These are phyloP conservation scores for Recurvirostra avosetta DNA, from an alignment of 2,113 vertebrate genomes.

Conservation along the genomic window DNA sequence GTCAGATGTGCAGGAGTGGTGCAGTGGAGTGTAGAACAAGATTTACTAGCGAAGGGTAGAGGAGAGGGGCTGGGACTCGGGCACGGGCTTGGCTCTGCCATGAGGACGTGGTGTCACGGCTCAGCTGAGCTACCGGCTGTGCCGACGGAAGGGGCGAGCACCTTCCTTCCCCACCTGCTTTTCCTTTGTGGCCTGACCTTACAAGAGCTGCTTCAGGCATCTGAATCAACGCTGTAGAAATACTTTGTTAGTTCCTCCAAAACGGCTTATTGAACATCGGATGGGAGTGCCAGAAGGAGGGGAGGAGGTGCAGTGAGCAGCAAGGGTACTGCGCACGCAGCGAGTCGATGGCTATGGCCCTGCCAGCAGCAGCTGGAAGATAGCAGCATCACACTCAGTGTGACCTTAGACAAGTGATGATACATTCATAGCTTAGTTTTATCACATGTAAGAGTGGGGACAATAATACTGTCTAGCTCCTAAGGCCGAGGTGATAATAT, in stretches of 20 bases:
- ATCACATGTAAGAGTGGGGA: rapidly evolving
- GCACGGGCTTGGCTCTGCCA: background rate
- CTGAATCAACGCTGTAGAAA: background rate
- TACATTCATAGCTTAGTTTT: background rate
- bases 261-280: background rate
- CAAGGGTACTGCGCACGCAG: rapidly evolving
- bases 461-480: background rate
- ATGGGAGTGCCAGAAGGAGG: background rate
- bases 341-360: rapidly evolving
- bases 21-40: background rate
- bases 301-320: background rate
- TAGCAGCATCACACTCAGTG: rapidly evolving
- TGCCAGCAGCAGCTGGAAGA: background rate
- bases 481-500: background rate
- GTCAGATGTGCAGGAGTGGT: background rate
- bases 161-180: background rate
- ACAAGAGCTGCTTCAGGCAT: background rate
- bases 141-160: background rate
- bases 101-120: background rate
- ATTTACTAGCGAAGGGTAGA: background rate
- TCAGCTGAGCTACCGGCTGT: background rate
- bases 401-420: background rate
- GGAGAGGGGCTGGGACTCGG: background rate
- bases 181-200: background rate
- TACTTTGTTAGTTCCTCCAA: rapidly evolving